Conservation (phyloP, 2,797 vertebrate genomes). For the Catamblyrhynchus diadema region DNA sequence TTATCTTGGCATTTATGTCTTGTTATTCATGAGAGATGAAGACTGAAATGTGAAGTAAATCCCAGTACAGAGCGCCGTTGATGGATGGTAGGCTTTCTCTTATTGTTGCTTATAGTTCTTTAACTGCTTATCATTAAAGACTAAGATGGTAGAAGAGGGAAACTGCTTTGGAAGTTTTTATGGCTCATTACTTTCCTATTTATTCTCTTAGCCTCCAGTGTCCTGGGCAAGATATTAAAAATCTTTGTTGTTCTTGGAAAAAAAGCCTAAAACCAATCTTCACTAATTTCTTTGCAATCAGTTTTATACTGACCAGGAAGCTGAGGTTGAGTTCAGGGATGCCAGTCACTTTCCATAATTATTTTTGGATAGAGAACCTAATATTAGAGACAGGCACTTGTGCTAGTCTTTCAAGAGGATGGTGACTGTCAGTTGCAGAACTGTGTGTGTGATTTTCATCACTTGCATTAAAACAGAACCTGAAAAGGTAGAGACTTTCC, state of each 20-base stretch:
- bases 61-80: neutral
- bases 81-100: neutral
- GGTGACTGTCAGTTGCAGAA: conserved; percentile 18
- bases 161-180: neutral
- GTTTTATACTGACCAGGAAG: neutral
- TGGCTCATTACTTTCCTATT: conserved; percentile 12
- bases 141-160: neutral
- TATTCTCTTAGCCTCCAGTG: neutral
- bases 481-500: conserved; percentile 45
- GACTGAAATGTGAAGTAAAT: neutral
- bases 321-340: neutral
- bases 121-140: conserved; percentile 18
- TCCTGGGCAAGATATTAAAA: neutral
- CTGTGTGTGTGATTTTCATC: conserved; percentile 1
- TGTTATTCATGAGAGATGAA: neutral
- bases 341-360: neutral
- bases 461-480: conserved; percentile 44
- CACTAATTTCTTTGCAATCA: neutral
- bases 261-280: neutral
- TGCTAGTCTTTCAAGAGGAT: conserved; percentile 24
- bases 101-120: conserved; percentile 3
- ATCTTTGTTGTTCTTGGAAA: neutral
- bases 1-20: neutral
- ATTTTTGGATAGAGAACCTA: neutral
- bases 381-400: neutral